Evolutionary conservation across 2,888 invertebrate genomes (phyloP), one percentile per base, ranked within the genome.

Genomic region (Tipula lateralis): DNA sequence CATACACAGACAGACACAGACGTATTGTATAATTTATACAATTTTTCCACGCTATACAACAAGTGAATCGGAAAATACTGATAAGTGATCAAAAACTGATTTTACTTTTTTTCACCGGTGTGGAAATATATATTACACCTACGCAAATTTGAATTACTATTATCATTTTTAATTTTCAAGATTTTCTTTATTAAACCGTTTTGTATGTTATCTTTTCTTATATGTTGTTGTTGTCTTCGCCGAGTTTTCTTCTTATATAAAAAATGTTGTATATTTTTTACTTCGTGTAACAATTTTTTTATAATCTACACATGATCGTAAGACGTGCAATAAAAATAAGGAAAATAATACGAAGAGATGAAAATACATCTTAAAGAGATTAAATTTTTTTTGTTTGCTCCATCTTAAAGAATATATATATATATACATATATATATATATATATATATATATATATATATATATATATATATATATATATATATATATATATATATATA

Each of bases 261-360:
- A 80, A 7, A 32, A 7, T 30, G 66, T 66, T 66, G 66, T 66
- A 24, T 1, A 24, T 24, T 66, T 66, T 66, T 66, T 66, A 44
- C 16, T 66, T 66, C 66, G 9, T 66, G 66, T 66, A 24, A 24
- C 19, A 66, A 66, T 66, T 66, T 66, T 66, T 66, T n/a, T 44
- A 66, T 2, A 66, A 66, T 66, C 66, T 66, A 66, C 66, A 66
- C 66, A 66, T 66, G 9, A 66, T 24, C 66, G 66, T 24, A 66
- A 66, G 24, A 66, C 66, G 66, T 66, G 66, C 66, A 66, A 24
- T 66, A 66, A 66, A 66, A 66, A 66, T 24, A 66, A 66, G 66
- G 66, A 24, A 66, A 66, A 66, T 24, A 66, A 66, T 66, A 66
- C 66, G 66, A 66, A 24, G 66, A 66, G 66, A 66, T 66, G 66